These are phyloP conservation scores for Haemorhous mexicanus DNA, from an alignment of 2,113 vertebrate species.

Conservation along the genomic window DNA sequence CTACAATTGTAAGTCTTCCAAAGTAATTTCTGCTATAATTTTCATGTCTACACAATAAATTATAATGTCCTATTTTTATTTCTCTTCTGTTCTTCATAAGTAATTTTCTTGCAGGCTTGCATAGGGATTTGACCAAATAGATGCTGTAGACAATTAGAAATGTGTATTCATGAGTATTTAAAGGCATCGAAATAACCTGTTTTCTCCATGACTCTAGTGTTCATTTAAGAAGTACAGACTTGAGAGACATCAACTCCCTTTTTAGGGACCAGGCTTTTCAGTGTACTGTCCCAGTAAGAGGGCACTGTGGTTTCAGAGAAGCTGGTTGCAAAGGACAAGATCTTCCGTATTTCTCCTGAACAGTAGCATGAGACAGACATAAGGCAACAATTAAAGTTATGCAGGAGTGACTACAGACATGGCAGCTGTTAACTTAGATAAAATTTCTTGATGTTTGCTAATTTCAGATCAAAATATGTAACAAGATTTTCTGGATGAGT, in stretches of 20 bases:
- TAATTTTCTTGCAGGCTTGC: background rate
- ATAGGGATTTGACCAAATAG: background rate
- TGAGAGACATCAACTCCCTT: background rate
- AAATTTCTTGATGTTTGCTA: conserved; percentile 12
- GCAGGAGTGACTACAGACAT: background rate
- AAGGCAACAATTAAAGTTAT: background rate
- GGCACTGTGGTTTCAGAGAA: background rate
- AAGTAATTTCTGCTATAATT: background rate
- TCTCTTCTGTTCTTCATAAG: background rate
- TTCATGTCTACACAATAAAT: background rate
- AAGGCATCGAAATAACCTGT: background rate
- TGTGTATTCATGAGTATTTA: background rate
- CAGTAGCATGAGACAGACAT: background rate
- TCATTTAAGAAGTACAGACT: background rate
- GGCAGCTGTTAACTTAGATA: background rate
- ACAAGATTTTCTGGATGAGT: background rate
- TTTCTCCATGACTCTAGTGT: background rate
- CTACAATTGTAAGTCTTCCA: background rate
- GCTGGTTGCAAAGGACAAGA: background rate
- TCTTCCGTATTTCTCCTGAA: background rate
- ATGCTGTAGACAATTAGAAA: background rate
- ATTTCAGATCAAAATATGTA: conserved; percentile 1
- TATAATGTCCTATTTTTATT: background rate
- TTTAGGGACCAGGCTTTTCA: background rate
- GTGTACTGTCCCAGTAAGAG: background rate